phyloP scores from a whole-genome alignment of 1,140 invertebrate genomes.

The Solenopsis invicta region DNA sequence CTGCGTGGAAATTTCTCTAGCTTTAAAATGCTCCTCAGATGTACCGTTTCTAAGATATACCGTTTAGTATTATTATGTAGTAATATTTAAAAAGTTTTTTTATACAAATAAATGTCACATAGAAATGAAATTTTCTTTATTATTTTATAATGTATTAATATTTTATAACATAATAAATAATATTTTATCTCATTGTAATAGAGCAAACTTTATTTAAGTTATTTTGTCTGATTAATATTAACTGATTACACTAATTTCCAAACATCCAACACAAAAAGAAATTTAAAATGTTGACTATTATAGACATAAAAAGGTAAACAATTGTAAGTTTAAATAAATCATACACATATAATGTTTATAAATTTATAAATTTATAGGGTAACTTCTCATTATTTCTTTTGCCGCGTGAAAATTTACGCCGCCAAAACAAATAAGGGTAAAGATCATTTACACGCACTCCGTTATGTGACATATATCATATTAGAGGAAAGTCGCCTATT shows the following conservation, averaged over 20 bases:
- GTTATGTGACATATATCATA: no score
- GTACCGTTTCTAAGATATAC: neutral
- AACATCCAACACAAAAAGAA: neutral
- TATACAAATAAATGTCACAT: neutral
- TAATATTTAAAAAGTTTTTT: conserved; percentile 4
- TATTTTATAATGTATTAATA: neutral
- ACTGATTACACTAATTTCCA: neutral
- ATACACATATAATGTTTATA: no score
- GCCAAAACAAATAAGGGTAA: no score
- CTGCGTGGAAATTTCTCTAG: conserved; percentile 25
- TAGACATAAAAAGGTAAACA: neutral
- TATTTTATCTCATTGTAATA: neutral
- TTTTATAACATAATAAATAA: neutral
- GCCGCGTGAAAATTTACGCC: no score
- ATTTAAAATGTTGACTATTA: conserved; percentile 1
- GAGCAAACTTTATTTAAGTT: neutral
- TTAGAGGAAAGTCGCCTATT: no score
- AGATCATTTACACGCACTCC: no score
- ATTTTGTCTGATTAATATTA: neutral
- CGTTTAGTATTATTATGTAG: neutral
- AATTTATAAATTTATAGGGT: no score
- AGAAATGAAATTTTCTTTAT: neutral
- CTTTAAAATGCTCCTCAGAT: neutral
- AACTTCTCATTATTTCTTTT: no score
- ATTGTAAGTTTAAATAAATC: no score